Percentiles rank a stretch among this genome's conserved stretches.
Evolutionary conservation across 2,888 invertebrate genomes (phyloP).

Genomic region (Synanthedon myopaeformis): DNA sequence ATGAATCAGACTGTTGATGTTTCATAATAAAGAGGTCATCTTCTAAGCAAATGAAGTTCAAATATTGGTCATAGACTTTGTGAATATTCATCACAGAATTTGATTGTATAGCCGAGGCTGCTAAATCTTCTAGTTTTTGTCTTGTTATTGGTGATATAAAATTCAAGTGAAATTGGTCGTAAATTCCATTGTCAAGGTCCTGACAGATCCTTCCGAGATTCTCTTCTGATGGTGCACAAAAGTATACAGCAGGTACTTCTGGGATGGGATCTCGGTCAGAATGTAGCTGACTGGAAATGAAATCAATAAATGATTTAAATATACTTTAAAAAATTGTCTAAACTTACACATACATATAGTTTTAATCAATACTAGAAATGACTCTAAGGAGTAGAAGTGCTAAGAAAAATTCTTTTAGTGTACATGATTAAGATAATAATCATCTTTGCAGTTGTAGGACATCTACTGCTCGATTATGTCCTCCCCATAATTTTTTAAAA

Average conservation of each 20-base stretch:
- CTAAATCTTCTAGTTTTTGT: constrained; percentile 94
- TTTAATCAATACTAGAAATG: too few species aligned
- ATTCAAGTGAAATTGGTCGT: constrained; percentile 96
- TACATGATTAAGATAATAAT: too few species aligned
- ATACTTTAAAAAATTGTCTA: neutral
- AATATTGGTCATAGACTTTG: constrained; percentile 97
- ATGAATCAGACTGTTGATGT: constrained; percentile 89
- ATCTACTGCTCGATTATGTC: too few species aligned
- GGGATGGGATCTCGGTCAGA: constrained; percentile 93
- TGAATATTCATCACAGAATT: constrained; percentile 93
- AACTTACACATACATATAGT: too few species aligned
- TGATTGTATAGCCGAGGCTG: constrained; percentile 90
- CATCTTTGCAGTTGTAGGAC: too few species aligned
- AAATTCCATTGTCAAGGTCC: constrained; percentile 88
- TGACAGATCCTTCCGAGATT: constrained; percentile 94
- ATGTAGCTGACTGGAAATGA: constrained; percentile 78
- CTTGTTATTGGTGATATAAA: constrained; percentile 95
- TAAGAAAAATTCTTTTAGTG: too few species aligned
- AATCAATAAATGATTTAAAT: neutral
- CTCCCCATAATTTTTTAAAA: too few species aligned
- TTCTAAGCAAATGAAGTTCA: constrained; percentile 97
- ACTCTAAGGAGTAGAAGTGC: too few species aligned
- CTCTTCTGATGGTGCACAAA: constrained; percentile 95
- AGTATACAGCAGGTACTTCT: constrained; percentile 98
- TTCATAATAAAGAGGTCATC: constrained; percentile 96